These are phyloP conservation scores for Leptopilina syphax DNA, from an alignment of 2,888 invertebrate genomes.

Conservation along the genomic window DNA sequence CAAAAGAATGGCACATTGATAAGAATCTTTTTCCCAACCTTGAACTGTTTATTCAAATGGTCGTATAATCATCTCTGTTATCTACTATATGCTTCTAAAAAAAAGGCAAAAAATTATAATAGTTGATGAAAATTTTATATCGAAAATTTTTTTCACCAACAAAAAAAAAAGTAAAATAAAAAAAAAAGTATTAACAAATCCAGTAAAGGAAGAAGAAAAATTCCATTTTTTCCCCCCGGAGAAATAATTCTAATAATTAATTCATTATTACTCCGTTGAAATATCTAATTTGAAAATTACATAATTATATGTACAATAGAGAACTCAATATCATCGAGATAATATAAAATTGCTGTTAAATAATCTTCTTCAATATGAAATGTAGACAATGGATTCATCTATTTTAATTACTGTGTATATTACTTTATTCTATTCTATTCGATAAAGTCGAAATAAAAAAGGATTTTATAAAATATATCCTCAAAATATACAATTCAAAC, in stretches of 20 bases:
- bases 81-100: background rate
- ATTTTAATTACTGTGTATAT: no score
- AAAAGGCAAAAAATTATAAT: background rate
- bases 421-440: background rate
- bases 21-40: constrained; percentile 15
- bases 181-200: background rate
- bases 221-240: no score
- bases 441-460: background rate
- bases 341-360: constrained; percentile 1
- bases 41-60: constrained; percentile 1
- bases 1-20: constrained; percentile 1
- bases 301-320: constrained; percentile 14
- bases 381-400: constrained; percentile 12
- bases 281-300: constrained; percentile 17
- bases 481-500: background rate
- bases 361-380: constrained; percentile 2
- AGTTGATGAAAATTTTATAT: constrained; percentile 12
- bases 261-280: constrained; percentile 3
- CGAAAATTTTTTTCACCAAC: background rate
- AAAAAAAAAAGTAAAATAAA: background rate
- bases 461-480: background rate
- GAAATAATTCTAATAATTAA: background rate
- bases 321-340: background rate
- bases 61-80: constrained; percentile 9
- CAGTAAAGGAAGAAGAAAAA: background rate